Percentiles rank a stretch among this genome's conserved stretches.
Conservation (phyloP, 2,797 vertebrate genomes). For the Hydrophis major region DNA sequence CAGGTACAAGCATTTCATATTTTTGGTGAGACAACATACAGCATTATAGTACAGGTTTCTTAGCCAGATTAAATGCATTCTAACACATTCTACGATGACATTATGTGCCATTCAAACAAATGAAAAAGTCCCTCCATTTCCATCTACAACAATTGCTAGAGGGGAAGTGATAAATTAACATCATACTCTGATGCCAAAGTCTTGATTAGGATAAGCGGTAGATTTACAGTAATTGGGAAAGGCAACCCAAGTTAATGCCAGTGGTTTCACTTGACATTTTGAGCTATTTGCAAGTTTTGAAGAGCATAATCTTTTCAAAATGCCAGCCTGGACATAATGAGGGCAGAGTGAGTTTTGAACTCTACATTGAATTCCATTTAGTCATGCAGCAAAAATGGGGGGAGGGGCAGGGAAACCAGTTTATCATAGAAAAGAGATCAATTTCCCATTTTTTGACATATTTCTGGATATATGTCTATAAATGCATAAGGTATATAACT, state of each 20-base stretch:
- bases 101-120: slow-evolving; percentile 59
- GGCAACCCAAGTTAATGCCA: not conserved
- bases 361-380: not conserved
- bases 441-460: not conserved
- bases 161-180: slow-evolving; percentile 33
- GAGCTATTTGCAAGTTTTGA: not conserved
- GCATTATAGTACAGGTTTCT: slow-evolving; percentile 53
- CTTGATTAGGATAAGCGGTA: not conserved
- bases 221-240: slow-evolving; percentile 28
- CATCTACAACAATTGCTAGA: slow-evolving; percentile 50
- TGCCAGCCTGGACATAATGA: not conserved
- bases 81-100: slow-evolving; percentile 65
- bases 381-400: not conserved
- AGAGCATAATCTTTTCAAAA: not conserved
- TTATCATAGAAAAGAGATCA: not conserved
- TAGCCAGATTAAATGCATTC: slow-evolving; percentile 52
- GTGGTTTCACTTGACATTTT: not conserved
- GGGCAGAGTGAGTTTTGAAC: not conserved
- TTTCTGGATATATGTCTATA: not conserved
- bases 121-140: slow-evolving; percentile 43
- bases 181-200: not conserved
- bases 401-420: no score
- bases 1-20: slow-evolving; percentile 59
- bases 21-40: slow-evolving; percentile 52
- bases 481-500: not conserved